Conservation (phyloP, 2,113 vertebrate species). For the Willisornis vidua region DNA sequence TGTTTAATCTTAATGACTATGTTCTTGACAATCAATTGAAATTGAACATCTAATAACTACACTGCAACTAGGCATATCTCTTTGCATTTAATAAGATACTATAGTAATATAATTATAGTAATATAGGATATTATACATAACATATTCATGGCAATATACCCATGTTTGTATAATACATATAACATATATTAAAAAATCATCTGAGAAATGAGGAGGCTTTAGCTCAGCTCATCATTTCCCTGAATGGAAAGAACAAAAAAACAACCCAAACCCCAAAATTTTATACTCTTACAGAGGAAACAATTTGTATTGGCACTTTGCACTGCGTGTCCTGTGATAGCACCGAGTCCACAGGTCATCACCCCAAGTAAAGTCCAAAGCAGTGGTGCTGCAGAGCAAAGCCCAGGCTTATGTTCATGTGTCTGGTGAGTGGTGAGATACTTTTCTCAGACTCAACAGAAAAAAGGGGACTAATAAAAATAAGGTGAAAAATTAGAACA, state of each 20-base stretch:
- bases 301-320: background rate
- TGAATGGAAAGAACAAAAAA: background rate
- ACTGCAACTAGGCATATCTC: constrained; percentile 66
- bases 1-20: constrained; percentile 79
- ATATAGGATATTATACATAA: constrained; percentile 58
- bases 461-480: background rate
- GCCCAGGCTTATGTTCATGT: background rate
- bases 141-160: constrained; percentile 41
- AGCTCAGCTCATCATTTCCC: constrained; percentile 29
- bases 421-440: background rate
- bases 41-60: constrained; percentile 78
- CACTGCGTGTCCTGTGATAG: background rate
- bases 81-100: constrained; percentile 72
- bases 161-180: constrained; percentile 26
- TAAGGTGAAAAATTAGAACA: background rate
- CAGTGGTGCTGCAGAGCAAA: background rate
- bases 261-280: fast-evolving
- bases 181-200: background rate
- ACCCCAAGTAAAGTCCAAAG: background rate
- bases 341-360: background rate
- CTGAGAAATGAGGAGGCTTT: constrained; percentile 26
- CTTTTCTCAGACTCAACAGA: background rate
- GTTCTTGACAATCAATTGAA: constrained; percentile 78
- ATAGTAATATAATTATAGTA: constrained; percentile 53
- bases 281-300: background rate